These are phyloP conservation scores for Drosophila nigricruria DNA, from an alignment of 2,888 invertebrate species.

Conservation along the genomic window DNA sequence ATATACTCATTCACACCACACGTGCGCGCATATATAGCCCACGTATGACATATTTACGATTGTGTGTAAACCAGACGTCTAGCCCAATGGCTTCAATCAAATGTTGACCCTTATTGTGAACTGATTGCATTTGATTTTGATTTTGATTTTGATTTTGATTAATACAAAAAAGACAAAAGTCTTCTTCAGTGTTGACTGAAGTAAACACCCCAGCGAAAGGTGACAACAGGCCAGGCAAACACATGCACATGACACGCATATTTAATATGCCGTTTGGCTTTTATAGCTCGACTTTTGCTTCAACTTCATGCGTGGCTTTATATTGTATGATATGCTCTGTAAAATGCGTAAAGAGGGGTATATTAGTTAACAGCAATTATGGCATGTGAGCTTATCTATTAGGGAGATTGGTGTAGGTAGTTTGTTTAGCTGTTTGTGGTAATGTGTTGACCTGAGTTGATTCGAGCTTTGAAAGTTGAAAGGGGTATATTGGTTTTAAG, in stretches of 20 bases:
- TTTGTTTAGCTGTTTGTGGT: neutral
- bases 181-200: slow-evolving; percentile 23
- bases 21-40: too few relatives aligned
- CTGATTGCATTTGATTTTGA: slow-evolving; percentile 25
- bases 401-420: neutral
- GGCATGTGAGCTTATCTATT: neutral
- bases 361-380: neutral
- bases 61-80: neutral
- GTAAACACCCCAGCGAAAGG: slow-evolving; percentile 58
- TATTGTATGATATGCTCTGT: neutral
- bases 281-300: neutral
- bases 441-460: neutral
- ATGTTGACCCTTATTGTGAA: slow-evolving; percentile 28
- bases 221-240: slow-evolving; percentile 63
- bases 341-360: neutral
- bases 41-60: neutral
- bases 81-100: slow-evolving; percentile 21
- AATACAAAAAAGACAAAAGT: slow-evolving; percentile 37
- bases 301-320: neutral
- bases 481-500: neutral
- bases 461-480: too few relatives aligned
- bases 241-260: slow-evolving; percentile 80
- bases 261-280: slow-evolving; percentile 51
- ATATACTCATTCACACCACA: neutral
- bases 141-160: neutral